Evolutionary conservation across 2,888 invertebrate species (phyloP), one percentile per base, ranked within the genome.

Genomic region (Julus scandinavius): DNA sequence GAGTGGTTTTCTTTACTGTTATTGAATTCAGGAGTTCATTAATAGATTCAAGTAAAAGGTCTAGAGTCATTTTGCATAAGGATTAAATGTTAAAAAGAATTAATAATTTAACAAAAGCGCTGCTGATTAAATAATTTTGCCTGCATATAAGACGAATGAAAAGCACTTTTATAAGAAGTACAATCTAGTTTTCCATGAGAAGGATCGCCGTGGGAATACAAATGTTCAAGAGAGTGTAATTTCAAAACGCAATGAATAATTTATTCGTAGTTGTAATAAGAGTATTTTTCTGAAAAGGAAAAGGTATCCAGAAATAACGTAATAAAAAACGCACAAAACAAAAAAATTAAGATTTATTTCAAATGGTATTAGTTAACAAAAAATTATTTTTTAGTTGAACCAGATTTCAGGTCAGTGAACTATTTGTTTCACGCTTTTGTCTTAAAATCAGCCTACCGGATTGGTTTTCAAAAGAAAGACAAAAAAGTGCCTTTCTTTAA

Each of bases 371-470:
- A 80, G 29, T 63, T 54, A 7, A 80, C 38, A 45, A 45, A 7
- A 45, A 7, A 45, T 45, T 15, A 80, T 80, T 80, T 38, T 80
- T 40, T 80, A 72, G 29, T 11, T 72, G 72, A 72, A 29, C 72
- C 9, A 72, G n/a, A 72, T 80, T 80, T 80, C 80, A 80, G 80
- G 80, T 80, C 80, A 80, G 80, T 80, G 38, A 80, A 80, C 80
- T 80, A 80, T 40, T 40, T 38, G 80, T 38, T 80, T 38, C 9
- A 38, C 15, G 80, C 80, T 80, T 80, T 80, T 80, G 80, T 80
- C 80, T 80, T 38, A 80, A 80, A 29, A 15, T 80, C 80, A 80
- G 38, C 38, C 80, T 38, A 40, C 80, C 80, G 38, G 80, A 80
- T 80, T 29, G 80, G 80, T 38, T 80, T 80, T 80, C 80, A 80